Evolutionary conservation across 2,888 invertebrate genomes (phyloP).

Genomic region (Villa cingulata): DNA sequence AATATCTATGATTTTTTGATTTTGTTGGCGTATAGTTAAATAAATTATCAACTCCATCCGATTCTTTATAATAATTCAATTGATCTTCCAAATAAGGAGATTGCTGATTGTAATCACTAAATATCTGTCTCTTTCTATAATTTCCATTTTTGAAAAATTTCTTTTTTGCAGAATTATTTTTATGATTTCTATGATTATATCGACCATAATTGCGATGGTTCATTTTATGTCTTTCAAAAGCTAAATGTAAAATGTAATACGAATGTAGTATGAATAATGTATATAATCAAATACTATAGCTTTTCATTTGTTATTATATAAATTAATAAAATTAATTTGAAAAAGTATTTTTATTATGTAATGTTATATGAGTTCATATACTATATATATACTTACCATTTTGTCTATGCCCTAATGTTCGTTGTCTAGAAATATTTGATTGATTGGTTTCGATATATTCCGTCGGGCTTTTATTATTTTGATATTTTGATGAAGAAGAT

Average conservation of each 20-base stretch:
- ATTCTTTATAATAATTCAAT: constrained; percentile 28
- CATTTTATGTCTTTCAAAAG: constrained; percentile 29
- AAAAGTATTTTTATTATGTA: no score
- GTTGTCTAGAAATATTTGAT: constrained; percentile 13
- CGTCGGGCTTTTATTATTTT: constrained; percentile 10
- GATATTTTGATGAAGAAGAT: constrained; percentile 9
- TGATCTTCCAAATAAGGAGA: constrained; percentile 29
- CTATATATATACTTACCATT: constrained; percentile 18
- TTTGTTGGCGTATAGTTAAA: constrained; percentile 6
- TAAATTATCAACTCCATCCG: constrained; percentile 16
- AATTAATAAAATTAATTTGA: no score
- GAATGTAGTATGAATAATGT: neutral
- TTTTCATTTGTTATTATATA: no score
- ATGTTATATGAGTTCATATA: no score
- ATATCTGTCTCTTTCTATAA: constrained; percentile 1
- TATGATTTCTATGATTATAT: constrained; percentile 30
- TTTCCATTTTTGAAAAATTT: constrained; percentile 10
- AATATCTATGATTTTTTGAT: constrained; percentile 8
- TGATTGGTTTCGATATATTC: constrained; percentile 8
- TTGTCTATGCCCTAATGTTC: constrained; percentile 15
- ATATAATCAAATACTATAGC: no score
- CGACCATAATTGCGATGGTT: constrained; percentile 25
- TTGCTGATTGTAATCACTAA: constrained; percentile 4
- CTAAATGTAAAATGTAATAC: constrained; percentile 12
- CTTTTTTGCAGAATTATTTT: constrained; percentile 24